Evolutionary conservation across 1,140 invertebrate species (phyloP).

Genomic region (Zaprionus lachaisei): DNA sequence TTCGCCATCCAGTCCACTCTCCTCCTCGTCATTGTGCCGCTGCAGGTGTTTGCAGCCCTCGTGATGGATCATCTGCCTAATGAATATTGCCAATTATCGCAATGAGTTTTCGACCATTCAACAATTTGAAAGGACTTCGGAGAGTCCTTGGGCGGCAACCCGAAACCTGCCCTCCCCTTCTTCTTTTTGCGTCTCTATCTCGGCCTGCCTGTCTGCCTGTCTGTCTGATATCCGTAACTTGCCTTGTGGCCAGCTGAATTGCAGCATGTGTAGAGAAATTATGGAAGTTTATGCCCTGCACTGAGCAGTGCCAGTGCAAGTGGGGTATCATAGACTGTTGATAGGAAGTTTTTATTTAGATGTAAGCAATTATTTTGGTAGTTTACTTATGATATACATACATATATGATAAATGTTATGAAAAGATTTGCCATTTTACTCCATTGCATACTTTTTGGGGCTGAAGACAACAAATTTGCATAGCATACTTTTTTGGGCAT

Average conservation of each 20-base stretch:
- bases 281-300: neutral
- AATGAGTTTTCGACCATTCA: constrained; percentile 18
- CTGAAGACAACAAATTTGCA: neutral
- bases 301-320: neutral
- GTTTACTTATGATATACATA: too few relatives aligned
- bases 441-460: neutral
- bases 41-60: constrained; percentile 12
- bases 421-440: too few relatives aligned
- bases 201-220: too few relatives aligned
- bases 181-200: neutral
- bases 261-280: constrained; percentile 3
- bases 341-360: too few relatives aligned
- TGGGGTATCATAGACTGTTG: neutral
- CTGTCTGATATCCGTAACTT: neutral
- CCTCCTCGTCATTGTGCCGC: neutral
- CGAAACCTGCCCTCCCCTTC: constrained; percentile 34
- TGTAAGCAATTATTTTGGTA: too few relatives aligned
- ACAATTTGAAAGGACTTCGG: constrained; percentile 13
- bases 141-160: constrained; percentile 17
- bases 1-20: neutral
- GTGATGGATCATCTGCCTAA: constrained; percentile 36
- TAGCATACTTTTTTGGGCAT: neutral
- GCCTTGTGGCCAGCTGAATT: constrained; percentile 5
- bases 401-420: too few relatives aligned
- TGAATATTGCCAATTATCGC: constrained; percentile 42